These are phyloP conservation scores for Saimiri boliviensis DNA, from an alignment of 2,113 vertebrate species.

Conservation along the genomic window DNA sequence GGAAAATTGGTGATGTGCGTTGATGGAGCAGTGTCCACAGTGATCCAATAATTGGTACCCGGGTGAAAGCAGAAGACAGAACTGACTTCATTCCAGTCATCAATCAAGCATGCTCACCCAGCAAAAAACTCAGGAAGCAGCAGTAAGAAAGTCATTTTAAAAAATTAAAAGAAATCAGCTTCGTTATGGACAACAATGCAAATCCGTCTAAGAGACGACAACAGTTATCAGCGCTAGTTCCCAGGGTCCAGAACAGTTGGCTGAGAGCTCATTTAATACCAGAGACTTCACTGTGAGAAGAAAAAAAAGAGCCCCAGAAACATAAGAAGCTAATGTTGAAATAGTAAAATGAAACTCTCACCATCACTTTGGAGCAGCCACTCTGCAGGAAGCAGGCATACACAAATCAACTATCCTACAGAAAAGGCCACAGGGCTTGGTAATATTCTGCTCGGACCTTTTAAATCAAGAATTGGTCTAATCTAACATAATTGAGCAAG, in stretches of 20 bases:
- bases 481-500: neutral
- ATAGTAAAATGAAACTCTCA: neutral
- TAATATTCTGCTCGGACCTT: neutral
- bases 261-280: neutral
- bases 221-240: neutral
- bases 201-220: neutral
- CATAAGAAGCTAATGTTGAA: neutral
- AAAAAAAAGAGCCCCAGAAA: neutral
- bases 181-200: neutral
- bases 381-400: neutral
- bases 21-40: neutral
- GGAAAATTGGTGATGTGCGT: neutral
- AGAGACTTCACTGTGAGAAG: neutral
- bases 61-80: neutral
- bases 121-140: neutral
- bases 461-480: neutral
- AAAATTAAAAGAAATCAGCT: neutral
- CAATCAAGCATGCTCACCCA: neutral
- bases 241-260: neutral
- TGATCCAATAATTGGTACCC: neutral
- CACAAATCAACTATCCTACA: neutral
- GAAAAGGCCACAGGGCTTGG: neutral
- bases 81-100: neutral
- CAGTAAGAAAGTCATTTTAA: neutral
- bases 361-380: neutral